Conservation (phyloP, 2,113 vertebrate species). For the Heterotilapia buettikoferi region DNA sequence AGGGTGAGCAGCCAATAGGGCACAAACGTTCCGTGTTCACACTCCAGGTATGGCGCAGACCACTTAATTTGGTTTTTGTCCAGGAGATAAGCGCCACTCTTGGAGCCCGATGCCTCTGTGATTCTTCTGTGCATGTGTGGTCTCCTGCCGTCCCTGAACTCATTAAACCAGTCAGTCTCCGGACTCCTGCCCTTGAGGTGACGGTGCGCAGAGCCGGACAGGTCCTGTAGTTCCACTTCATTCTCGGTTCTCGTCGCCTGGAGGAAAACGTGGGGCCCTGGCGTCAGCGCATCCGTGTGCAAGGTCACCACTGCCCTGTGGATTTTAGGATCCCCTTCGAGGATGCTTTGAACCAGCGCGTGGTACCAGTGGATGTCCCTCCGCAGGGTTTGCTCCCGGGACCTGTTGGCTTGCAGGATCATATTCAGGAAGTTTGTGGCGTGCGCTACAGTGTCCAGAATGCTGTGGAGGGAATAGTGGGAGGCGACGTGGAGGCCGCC, state of each 20-base stretch:
- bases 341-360: conserved; percentile 85
- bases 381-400: conserved; percentile 78
- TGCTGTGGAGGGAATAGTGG: conserved; percentile 82
- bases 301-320: conserved; percentile 85
- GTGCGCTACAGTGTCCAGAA: conserved; percentile 86
- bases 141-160: conserved; percentile 80
- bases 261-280: conserved; percentile 83
- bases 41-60: conserved; percentile 94
- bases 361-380: conserved; percentile 90
- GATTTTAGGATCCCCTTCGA: conserved; percentile 91
- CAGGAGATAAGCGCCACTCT: conserved; percentile 65
- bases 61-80: conserved; percentile 89
- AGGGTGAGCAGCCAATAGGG: conserved; percentile 91
- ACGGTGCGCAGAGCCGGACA: conserved; percentile 78
- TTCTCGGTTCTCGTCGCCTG: conserved; percentile 84
- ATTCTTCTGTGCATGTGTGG: conserved; percentile 70
- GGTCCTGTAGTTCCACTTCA: conserved; percentile 82
- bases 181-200: conserved; percentile 74
- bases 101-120: conserved; percentile 55
- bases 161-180: conserved; percentile 85
- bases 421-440: conserved; percentile 91
- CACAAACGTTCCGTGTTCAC: conserved; percentile 88
- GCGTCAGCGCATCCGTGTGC: conserved; percentile 73
- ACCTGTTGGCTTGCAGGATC: conserved; percentile 89
- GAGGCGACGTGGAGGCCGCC: conserved; percentile 77